Conservation (phyloP, 2,888 invertebrate genomes). For the Diplolepis rosae region DNA sequence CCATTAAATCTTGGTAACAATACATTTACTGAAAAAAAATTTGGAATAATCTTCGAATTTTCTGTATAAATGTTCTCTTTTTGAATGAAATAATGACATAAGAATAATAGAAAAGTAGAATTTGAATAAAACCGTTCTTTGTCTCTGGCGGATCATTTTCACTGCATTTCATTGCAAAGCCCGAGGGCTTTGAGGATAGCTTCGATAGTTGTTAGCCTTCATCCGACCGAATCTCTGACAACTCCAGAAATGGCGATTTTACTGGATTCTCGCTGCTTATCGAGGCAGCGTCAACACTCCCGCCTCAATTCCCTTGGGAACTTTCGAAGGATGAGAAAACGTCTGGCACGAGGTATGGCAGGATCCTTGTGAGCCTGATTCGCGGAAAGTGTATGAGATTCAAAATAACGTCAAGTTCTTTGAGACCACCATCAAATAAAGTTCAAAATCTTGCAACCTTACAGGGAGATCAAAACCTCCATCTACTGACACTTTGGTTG, state of each 20-base stretch:
- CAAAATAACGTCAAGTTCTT: slow-evolving; percentile 24
- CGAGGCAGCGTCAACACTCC: slow-evolving; percentile 8
- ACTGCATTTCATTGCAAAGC: background rate
- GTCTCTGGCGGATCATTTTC: background rate
- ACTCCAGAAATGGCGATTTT: slow-evolving; percentile 25
- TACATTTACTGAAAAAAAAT: too few species aligned
- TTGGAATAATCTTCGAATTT: too few species aligned
- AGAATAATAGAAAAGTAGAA: too few species aligned
- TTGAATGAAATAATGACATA: too few species aligned
- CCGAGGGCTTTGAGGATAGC: background rate
- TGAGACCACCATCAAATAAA: slow-evolving; percentile 13
- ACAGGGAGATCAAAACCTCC: background rate
- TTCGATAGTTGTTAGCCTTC: slow-evolving; percentile 16
- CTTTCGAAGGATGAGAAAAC: slow-evolving; percentile 38
- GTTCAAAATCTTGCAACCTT: slow-evolving; percentile 7
- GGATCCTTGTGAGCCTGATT: slow-evolving; percentile 26
- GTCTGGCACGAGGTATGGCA: slow-evolving; percentile 31
- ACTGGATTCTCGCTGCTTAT: slow-evolving; percentile 23
- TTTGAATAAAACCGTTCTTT: background rate
- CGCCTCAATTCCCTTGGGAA: slow-evolving; percentile 43
- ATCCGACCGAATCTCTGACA: slow-evolving; percentile 1
- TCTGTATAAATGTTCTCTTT: too few species aligned
- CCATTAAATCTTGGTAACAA: too few species aligned
- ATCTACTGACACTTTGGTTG: slow-evolving; percentile 9
- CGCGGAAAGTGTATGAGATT: slow-evolving; percentile 25